A percentile compares a stretch with the other conserved stretches of the same genome.
These are phyloP conservation scores for Drosophila melanosoma DNA, from an alignment of 2,888 invertebrate genomes.

Conservation along the genomic window DNA sequence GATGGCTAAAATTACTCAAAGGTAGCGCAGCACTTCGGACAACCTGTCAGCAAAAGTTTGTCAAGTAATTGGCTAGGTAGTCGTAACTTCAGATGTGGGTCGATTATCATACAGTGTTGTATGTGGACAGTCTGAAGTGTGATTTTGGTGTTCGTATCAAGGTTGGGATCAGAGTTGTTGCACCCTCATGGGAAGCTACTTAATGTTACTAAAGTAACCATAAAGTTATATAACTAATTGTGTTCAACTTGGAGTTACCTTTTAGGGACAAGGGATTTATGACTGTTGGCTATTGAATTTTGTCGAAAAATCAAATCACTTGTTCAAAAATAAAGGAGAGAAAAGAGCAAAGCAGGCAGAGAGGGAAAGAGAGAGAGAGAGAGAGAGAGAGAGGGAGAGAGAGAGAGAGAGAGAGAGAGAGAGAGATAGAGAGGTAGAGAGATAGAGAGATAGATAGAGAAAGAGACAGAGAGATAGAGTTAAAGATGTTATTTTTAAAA, in stretches of 20 bases:
- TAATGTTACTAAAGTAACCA: neutral
- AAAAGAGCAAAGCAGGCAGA: neutral
- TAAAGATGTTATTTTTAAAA: neutral
- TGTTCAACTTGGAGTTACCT: neutral
- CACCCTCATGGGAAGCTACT: neutral
- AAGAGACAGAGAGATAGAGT: neutral
- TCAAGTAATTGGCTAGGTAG: slow-evolving; percentile 63
- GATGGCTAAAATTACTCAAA: slow-evolving; percentile 32
- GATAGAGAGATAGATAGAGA: neutral
- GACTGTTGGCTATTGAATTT: no score
- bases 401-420: neutral
- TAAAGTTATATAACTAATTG: neutral
- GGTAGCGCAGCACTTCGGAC: slow-evolving; percentile 38
- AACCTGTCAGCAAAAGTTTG: slow-evolving; percentile 66
- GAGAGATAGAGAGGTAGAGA: neutral
- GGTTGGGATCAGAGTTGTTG: slow-evolving; percentile 38
- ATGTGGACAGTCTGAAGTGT: slow-evolving; percentile 43
- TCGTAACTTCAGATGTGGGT: slow-evolving; percentile 28
- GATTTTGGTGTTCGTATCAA: slow-evolving; percentile 44
- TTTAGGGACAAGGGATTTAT: neutral
- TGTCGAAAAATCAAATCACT: no score
- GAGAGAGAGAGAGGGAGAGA: neutral
- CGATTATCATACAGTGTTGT: slow-evolving; percentile 22
- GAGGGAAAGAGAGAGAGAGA: neutral
- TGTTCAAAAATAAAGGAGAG: no score